Conservation (phyloP, 2,797 vertebrate species). For the Notamacropus eugenii region DNA sequence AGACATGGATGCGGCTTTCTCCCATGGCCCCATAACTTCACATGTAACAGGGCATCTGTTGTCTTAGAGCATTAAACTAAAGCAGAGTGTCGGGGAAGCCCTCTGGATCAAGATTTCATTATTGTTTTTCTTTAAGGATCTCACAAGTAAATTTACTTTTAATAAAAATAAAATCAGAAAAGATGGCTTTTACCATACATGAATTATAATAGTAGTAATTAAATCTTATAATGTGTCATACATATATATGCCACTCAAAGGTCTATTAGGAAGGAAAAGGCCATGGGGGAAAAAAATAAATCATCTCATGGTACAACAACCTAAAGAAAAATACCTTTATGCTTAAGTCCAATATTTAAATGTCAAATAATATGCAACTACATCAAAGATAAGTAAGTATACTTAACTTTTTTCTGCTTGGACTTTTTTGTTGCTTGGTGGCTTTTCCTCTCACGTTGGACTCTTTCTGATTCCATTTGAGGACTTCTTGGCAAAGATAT, state of each 20-base stretch:
- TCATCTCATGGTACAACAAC: slow-evolving; percentile 4
- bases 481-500: background rate
- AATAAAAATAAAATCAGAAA: slow-evolving; percentile 48
- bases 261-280: slow-evolving; percentile 39
- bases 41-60: slow-evolving; percentile 26
- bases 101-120: background rate
- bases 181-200: slow-evolving; percentile 20
- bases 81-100: background rate
- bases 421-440: too few relatives aligned
- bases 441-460: background rate
- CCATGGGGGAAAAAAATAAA: background rate
- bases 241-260: slow-evolving; percentile 3
- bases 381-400: background rate
- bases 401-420: background rate
- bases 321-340: slow-evolving; percentile 13
- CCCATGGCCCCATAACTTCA: background rate
- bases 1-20: slow-evolving; percentile 15
- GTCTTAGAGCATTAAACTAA: slow-evolving; percentile 21
- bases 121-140: background rate
- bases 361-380: background rate
- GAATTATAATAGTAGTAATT: background rate
- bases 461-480: background rate
- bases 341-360: background rate
- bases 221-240: background rate
- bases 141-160: background rate